These are phyloP conservation scores for Clepsis dumicolana DNA, from an alignment of 2,888 invertebrate species.

Conservation along the genomic window DNA sequence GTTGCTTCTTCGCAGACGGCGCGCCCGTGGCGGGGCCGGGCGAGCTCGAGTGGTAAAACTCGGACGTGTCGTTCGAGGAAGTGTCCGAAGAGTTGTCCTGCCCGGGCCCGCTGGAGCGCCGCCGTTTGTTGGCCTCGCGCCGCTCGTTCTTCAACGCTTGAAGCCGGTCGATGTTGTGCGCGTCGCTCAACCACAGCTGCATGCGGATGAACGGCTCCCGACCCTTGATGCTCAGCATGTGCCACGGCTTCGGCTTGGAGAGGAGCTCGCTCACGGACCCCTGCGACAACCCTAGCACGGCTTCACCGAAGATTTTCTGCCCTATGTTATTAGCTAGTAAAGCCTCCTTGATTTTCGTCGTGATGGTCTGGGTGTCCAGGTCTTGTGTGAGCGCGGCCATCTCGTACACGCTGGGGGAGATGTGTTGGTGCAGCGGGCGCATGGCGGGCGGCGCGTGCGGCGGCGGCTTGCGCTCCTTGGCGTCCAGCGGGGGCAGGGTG, in stretches of 20 bases:
- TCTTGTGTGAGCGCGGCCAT: conserved; percentile 99
- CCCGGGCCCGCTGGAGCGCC: conserved; percentile 93
- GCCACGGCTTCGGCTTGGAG: conserved; percentile 99
- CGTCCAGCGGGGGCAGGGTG: conserved; percentile 88
- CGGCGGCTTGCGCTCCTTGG: conserved; percentile 85
- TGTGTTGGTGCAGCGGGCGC: conserved; percentile 92
- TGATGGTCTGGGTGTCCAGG: conserved; percentile 97
- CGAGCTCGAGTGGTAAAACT: conserved; percentile 94
- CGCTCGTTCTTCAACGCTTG: conserved; percentile 96
- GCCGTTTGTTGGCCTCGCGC: conserved; percentile 95
- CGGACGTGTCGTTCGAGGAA: conserved; percentile 95
- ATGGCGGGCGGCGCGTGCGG: conserved; percentile 88
- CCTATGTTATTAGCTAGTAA: conserved; percentile 98
- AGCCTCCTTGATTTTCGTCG: conserved; percentile 98
- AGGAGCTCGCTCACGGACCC: conserved; percentile 98
- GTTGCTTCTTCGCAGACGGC: conserved; percentile 96
- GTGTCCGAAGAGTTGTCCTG: conserved; percentile 96
- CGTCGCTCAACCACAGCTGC: conserved; percentile 98
- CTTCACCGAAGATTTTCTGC: conserved; percentile 99
- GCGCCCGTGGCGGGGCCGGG: conserved; percentile 91
- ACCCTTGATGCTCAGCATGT: conserved; percentile 99
- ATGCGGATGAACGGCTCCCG: conserved; percentile 98
- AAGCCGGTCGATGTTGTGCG: conserved; percentile 96
- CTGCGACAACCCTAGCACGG: conserved; percentile 97
- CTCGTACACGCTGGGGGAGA: conserved; percentile 98